Evolutionary conservation across 2,888 invertebrate genomes (phyloP), one percentile per base, ranked within the genome.

Genomic region (Achlya flavicornis): DNA sequence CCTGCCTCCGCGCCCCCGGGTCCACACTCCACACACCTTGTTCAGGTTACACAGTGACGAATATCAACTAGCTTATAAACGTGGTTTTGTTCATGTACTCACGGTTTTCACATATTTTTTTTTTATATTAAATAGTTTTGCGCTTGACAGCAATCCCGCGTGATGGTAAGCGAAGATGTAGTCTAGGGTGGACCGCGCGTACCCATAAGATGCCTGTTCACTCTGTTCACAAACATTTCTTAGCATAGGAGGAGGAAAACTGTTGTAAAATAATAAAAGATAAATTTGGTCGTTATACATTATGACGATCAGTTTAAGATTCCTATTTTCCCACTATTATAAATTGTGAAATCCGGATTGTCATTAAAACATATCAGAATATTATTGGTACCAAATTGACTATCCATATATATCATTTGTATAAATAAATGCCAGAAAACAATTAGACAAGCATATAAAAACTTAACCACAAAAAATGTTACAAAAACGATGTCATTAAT

Each of bases 1-100:
- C 93, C 92, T 89, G 90, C 85, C 81, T 71, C 81, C 76, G 63
- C 67, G 62, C 73, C 77, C 70, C 79, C n/a, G 46, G 4, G 78
- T 75, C 74, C 60, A 71, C 78, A 75, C 78, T 75, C 74, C 60
- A 71, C 78, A 75, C 78, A 77, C 78, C 80, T 81, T 79, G 83
- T 84, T 83, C 89, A 87, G 81, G 87, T 86, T 87, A 85, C 85
- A 79, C 16, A 53, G 16, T 53, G 53, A 53, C 53, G 53, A 53
- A 19, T 53, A 19, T 8, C n/a, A 10, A 53, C 53, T 19, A 19
- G 19, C 10, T 53, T 53, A n/a, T 19, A 10, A 19, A 19, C 53
- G 19, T 53, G 16, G 8, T 4, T 19, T 53, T 10, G 7, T 48
- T 16, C 14, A 4, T 12, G 43, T 43, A 14, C 14, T 14, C 14